phyloP scores from a whole-genome alignment of 2,797 vertebrate species.

The Anolis apletophallus region DNA sequence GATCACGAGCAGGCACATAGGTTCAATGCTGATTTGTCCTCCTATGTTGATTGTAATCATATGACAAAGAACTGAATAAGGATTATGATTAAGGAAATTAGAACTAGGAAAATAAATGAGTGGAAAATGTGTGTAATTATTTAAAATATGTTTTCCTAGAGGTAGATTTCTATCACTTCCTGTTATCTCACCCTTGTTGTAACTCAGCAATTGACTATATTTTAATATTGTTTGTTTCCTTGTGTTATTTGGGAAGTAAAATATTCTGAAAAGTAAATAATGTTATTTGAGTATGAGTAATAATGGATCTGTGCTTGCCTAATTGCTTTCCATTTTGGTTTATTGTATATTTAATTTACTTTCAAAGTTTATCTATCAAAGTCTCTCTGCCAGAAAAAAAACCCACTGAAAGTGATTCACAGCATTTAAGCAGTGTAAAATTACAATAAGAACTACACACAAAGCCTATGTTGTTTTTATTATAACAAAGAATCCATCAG shows the following conservation, averaged over 20 bases:
- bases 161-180: no score
- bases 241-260: neutral
- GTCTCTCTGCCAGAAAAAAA: no score
- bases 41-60: neutral
- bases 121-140: neutral
- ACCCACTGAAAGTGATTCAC: neutral
- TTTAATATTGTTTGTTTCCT: neutral
- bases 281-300: neutral
- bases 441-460: neutral
- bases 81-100: neutral
- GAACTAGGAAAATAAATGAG: neutral
- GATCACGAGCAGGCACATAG: neutral
- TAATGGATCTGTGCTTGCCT: neutral
- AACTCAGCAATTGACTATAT: neutral
- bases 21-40: neutral
- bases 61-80: neutral
- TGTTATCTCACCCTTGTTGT: no score
- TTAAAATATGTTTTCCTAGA: neutral
- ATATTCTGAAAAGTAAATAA: neutral
- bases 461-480: constrained; percentile 1
- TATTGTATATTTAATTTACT: neutral
- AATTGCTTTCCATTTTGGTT: neutral
- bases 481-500: neutral
- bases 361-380: neutral
- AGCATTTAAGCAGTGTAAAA: neutral